A percentile compares a stretch with the other conserved stretches of the same genome.
These are phyloP conservation scores for Cyaniris semiargus DNA, from an alignment of 2,888 invertebrate genomes.

Conservation along the genomic window DNA sequence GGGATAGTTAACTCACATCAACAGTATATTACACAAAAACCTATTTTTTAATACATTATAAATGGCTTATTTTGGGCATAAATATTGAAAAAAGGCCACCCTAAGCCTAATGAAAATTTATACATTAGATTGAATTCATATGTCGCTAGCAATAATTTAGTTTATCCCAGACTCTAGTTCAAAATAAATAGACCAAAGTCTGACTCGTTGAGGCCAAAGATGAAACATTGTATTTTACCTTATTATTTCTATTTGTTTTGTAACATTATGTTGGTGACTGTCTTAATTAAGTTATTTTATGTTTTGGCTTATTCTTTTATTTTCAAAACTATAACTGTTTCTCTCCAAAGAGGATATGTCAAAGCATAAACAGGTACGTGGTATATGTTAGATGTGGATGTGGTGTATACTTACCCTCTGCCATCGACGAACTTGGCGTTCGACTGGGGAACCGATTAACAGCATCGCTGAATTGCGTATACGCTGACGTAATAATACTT, in stretches of 20 bases:
- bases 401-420: slow-evolving; percentile 21
- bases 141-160: no score
- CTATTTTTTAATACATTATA: no score
- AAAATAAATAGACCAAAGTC: neutral
- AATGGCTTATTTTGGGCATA: no score
- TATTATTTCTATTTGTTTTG: slow-evolving; percentile 29
- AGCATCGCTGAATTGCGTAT: no score
- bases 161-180: neutral
- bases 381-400: slow-evolving; percentile 36
- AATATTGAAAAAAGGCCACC: no score
- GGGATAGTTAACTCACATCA: no score
- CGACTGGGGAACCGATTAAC: neutral
- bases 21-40: no score
- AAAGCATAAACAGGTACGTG: slow-evolving; percentile 45
- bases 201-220: neutral
- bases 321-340: slow-evolving; percentile 32
- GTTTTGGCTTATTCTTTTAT: slow-evolving; percentile 42
- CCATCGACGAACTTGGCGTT: neutral
- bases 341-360: slow-evolving; percentile 40
- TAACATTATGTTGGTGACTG: slow-evolving; percentile 36
- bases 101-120: no score
- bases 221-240: neutral
- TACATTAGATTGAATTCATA: no score
- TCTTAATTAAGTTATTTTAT: slow-evolving; percentile 37
- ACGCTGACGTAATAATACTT: no score